Percentiles rank a stretch among this genome's conserved stretches.
Evolutionary conservation across 2,888 invertebrate species (phyloP).

Genomic region (Troilus luridus): DNA sequence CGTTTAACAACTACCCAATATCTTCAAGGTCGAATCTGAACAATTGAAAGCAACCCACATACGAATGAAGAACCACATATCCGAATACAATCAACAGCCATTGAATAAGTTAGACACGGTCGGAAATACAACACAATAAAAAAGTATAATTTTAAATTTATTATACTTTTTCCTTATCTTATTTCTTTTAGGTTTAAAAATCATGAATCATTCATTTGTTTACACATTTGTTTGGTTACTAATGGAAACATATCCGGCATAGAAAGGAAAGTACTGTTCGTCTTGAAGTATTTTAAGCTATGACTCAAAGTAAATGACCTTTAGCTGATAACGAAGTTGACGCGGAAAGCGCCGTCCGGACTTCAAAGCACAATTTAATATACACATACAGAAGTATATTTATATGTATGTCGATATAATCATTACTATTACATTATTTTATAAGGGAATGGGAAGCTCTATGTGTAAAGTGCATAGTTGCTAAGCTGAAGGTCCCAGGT

Average conservation of each 20-base stretch:
- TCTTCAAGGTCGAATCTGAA: not conserved
- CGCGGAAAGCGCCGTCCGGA: not conserved
- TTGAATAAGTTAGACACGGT: too few relatives aligned
- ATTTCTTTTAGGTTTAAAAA: not conserved
- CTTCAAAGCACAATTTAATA: not conserved
- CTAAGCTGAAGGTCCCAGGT: too few relatives aligned
- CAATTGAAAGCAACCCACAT: not conserved
- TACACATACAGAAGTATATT: too few relatives aligned
- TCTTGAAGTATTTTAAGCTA: not conserved
- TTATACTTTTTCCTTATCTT: not conserved
- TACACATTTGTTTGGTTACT: not conserved
- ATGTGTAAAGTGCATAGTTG: too few relatives aligned
- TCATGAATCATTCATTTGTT: not conserved
- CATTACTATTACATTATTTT: too few relatives aligned
- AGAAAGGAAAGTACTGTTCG: not conserved
- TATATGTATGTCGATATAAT: too few relatives aligned
- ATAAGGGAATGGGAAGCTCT: too few relatives aligned
- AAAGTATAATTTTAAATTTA: not conserved
- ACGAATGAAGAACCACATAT: not conserved
- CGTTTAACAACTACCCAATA: not conserved
- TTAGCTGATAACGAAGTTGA: not conserved
- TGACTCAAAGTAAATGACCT: constrained; percentile 15
- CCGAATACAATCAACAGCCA: too few relatives aligned
- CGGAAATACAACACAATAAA: too few relatives aligned
- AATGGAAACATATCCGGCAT: not conserved